Evolutionary conservation across 2,113 vertebrate species (phyloP), one percentile per base, ranked within the genome.

Genomic region (Hoplias malabaricus): DNA sequence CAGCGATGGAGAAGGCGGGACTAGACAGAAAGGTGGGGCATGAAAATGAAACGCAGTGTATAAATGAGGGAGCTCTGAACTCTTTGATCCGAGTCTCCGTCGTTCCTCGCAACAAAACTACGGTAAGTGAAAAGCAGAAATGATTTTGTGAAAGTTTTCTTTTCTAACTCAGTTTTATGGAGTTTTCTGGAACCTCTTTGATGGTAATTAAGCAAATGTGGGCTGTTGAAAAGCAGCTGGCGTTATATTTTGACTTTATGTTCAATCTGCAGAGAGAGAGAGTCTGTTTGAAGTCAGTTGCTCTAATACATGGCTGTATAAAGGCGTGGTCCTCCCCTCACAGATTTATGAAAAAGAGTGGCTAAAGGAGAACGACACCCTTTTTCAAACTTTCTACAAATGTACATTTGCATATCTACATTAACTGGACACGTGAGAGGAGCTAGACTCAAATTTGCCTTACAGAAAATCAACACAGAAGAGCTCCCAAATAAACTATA

Each of bases 61-160:
- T 31, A 50, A 69, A 69, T 69, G 46, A 57, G 1, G 2, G 36
- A 21, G 16, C 23, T 6, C 2, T 21, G n/a, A 53, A 2, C 48
- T 53, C 6, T 21, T 9, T 7, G 0, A 19, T 73, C 43, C 29
- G 48, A n/a, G 16, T 13, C n/a, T 69, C 48, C 71, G 12, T 7
- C 25, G n/a, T 40, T 19, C 36, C 19, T 54, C 19, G 61, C 31
- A 56, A 19, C 10, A 16, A 4, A 0, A 71, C 25, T 68, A n/a
- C 11, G 71, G 82, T 84, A 71, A 84, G 79, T 78, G 10, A 16
- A 16, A n/a, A 74, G 38, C 29, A 43, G 11, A 19, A 33, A 42
- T 62, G 14, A 23, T 10, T 70, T 31, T 34, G 8, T 31, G 19
- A 23, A 1, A 1, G 5, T 70, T 53, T n/a, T 21, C 46, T 11